Percentiles rank a stretch among this genome's conserved stretches.
These are phyloP conservation scores for Gallinago undulata DNA, from an alignment of 2,113 vertebrate species.

Conservation along the genomic window DNA sequence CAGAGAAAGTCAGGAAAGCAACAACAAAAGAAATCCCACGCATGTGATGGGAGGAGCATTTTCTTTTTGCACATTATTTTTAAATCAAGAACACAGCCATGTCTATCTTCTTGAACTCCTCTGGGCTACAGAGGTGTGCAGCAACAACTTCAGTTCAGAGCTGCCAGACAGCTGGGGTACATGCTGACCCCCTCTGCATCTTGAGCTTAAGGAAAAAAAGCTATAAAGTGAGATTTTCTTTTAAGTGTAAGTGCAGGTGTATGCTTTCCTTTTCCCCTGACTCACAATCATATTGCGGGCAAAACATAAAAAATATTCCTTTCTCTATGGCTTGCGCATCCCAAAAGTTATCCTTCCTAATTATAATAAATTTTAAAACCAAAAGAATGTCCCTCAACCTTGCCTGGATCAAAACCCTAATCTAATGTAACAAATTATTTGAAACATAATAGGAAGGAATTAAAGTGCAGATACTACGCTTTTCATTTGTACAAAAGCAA, in stretches of 20 bases:
- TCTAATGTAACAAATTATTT: background rate
- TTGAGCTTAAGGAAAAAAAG: background rate
- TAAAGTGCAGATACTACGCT: background rate
- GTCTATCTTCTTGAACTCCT: background rate
- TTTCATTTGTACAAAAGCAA: background rate
- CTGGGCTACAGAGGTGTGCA: background rate
- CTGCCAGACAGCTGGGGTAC: background rate
- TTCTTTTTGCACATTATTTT: background rate
- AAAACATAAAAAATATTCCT: background rate
- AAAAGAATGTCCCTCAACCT: background rate
- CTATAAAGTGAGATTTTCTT: background rate
- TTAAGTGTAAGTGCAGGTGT: background rate
- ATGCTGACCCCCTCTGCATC: background rate
- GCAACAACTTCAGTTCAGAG: background rate
- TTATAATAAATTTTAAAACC: background rate
- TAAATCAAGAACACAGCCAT: background rate
- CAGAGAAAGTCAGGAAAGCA: background rate
- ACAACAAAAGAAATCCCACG: background rate
- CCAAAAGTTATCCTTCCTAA: background rate
- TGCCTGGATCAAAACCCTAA: background rate
- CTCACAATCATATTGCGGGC: accelerated
- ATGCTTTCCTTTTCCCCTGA: background rate
- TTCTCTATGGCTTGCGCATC: accelerated
- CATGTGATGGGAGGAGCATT: background rate
- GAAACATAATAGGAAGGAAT: background rate